Evolutionary conservation across 2,888 invertebrate species (phyloP).

Genomic region (Epinotia nisella): DNA sequence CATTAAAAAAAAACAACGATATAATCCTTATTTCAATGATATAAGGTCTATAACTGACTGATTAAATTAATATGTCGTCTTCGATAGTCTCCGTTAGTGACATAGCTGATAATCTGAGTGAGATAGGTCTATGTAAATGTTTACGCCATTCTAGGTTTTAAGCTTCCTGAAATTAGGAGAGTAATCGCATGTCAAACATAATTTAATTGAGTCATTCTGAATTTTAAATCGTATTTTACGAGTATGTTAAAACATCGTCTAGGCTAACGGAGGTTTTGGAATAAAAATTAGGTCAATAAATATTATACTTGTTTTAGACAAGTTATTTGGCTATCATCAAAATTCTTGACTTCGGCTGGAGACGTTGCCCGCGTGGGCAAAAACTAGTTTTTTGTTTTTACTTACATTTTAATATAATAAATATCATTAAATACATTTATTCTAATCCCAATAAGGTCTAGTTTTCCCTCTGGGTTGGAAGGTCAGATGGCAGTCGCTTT

Average conservation of each 20-base stretch:
- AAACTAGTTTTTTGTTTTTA: neutral
- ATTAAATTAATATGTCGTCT: neutral
- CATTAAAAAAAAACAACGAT: too few relatives aligned
- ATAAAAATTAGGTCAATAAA: neutral
- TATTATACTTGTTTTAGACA: neutral
- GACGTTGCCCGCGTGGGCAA: neutral
- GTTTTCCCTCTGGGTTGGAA: too few relatives aligned
- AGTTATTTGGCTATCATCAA: neutral
- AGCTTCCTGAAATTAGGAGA: neutral
- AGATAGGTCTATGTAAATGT: neutral
- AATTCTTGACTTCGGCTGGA: neutral
- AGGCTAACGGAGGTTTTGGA: slow-evolving; percentile 1
- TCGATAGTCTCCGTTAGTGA: neutral
- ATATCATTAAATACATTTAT: too few relatives aligned
- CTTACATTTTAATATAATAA: too few relatives aligned
- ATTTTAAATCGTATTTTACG: neutral
- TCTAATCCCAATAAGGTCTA: too few relatives aligned
- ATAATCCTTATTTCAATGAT: neutral
- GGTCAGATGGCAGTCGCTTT: too few relatives aligned
- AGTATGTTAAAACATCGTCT: neutral
- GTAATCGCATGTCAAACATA: neutral
- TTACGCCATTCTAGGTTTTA: neutral
- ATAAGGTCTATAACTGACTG: neutral
- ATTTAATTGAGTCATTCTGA: neutral
- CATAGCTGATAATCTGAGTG: neutral